A percentile compares a stretch with the other conserved stretches of the same genome.
Conservation (phyloP, 2,888 invertebrate species). For the Sinohyriopsis cumingii region DNA sequence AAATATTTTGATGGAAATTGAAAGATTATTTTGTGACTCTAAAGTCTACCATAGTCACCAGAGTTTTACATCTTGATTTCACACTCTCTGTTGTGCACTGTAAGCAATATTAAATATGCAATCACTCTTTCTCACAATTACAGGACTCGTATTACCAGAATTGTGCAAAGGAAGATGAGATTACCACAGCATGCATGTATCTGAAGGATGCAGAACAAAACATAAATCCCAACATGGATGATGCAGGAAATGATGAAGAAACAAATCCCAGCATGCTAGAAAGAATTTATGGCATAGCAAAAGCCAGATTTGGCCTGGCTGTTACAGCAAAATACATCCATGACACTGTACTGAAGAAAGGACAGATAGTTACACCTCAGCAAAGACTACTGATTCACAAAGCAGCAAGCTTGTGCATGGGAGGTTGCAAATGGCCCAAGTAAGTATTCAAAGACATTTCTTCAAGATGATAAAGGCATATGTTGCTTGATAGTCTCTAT, state of each 20-base stretch:
- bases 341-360: constrained; percentile 18
- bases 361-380: constrained; percentile 5
- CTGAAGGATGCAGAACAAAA: constrained; percentile 17
- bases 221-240: constrained; percentile 2
- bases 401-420: constrained; percentile 35
- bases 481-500: no score
- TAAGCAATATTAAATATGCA: no score
- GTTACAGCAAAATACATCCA: constrained; percentile 16
- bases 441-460: constrained; percentile 3
- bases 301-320: constrained; percentile 11
- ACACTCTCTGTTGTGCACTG: no score
- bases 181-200: constrained; percentile 22
- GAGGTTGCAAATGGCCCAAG: constrained; percentile 37
- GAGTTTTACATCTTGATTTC: no score
- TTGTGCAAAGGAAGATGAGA: constrained; percentile 9
- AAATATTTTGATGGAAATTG: no score
- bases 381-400: constrained; percentile 34
- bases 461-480: no score
- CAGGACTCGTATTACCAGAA: constrained; percentile 32
- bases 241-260: not conserved
- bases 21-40: no score
- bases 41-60: no score
- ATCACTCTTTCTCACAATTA: not conserved
- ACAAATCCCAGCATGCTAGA: constrained; percentile 13
- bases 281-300: constrained; percentile 10